Evolutionary conservation across 2,888 invertebrate species (phyloP).

Genomic region (Hypena proboscidalis): DNA sequence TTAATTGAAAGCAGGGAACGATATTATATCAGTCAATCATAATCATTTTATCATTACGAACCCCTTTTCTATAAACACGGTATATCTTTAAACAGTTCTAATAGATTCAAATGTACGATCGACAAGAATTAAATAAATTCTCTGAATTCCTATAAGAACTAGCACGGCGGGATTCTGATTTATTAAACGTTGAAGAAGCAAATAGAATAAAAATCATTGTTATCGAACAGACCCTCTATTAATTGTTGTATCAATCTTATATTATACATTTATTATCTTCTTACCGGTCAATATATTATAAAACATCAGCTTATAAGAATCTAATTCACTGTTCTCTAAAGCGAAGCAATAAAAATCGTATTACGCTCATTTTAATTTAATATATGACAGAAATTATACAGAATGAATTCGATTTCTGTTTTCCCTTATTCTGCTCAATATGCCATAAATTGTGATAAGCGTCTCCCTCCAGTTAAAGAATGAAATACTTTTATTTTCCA

Average conservation of each 20-base stretch:
- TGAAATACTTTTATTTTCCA: conserved; percentile 51
- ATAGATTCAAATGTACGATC: conserved; percentile 18
- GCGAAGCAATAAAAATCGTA: conserved; percentile 68
- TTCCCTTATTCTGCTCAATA: conserved; percentile 62
- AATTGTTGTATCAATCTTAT: conserved; percentile 24
- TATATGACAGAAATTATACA: conserved; percentile 66
- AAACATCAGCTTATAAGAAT: conserved; percentile 60
- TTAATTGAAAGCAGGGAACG: conserved; percentile 5
- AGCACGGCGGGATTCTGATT: conserved; percentile 20
- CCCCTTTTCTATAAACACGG: conserved; percentile 8
- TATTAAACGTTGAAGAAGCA: conserved; percentile 21
- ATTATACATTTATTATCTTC: conserved; percentile 28
- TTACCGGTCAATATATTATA: conserved; percentile 46
- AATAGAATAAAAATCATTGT: conserved; percentile 31
- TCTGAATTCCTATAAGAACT: conserved; percentile 7
- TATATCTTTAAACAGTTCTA: conserved; percentile 11
- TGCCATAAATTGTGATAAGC: conserved; percentile 73
- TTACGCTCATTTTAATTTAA: conserved; percentile 71
- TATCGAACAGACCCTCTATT: conserved; percentile 15
- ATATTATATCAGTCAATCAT: conserved; percentile 24
- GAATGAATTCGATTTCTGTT: conserved; percentile 62
- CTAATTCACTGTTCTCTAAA: conserved; percentile 62
- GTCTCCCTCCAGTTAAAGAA: conserved; percentile 50
- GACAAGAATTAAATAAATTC: conserved; percentile 8
- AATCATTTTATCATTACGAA: conserved; percentile 16